Conservation (phyloP, 2,888 invertebrate species). For the Pyrochroa serraticornis region DNA sequence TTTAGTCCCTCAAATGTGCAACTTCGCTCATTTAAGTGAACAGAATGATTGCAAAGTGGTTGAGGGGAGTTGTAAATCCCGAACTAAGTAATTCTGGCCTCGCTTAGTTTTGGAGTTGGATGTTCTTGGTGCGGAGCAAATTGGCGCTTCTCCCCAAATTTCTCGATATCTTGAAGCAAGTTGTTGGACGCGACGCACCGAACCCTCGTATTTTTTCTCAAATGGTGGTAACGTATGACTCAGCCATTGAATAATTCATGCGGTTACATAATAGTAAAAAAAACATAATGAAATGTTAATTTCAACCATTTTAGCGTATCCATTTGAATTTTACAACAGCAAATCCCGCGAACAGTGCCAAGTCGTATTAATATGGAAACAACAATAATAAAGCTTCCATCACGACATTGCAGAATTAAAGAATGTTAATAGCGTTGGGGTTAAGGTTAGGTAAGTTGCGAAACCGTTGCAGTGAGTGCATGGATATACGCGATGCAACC, state of each 20-base stretch:
- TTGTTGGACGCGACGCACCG: constrained; percentile 1
- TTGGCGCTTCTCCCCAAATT: not conserved
- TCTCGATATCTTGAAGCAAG: not conserved
- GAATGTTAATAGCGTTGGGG: not conserved
- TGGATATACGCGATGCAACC: too few relatives aligned
- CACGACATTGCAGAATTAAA: constrained; percentile 10
- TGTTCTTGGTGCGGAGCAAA: not conserved
- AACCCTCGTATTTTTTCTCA: constrained; percentile 15
- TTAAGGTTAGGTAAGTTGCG: constrained; percentile 5
- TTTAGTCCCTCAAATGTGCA: too few relatives aligned
- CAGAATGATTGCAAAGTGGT: too few relatives aligned
- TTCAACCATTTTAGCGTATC: constrained; percentile 6
- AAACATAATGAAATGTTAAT: constrained; percentile 20
- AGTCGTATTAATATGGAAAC: constrained; percentile 4
- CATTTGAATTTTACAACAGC: constrained; percentile 20
- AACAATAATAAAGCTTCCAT: constrained; percentile 12
- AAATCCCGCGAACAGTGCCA: not conserved
- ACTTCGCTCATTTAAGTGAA: too few relatives aligned
- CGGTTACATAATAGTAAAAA: constrained; percentile 21
- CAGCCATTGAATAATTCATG: constrained; percentile 20
- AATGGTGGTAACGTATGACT: constrained; percentile 18
- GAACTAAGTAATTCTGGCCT: too few relatives aligned
- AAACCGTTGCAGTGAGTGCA: not conserved
- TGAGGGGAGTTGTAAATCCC: too few relatives aligned
- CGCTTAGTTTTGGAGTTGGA: too few relatives aligned